Evolutionary conservation across 2,113 vertebrate genomes (phyloP).

Genomic region (Catagonus wagneri): DNA sequence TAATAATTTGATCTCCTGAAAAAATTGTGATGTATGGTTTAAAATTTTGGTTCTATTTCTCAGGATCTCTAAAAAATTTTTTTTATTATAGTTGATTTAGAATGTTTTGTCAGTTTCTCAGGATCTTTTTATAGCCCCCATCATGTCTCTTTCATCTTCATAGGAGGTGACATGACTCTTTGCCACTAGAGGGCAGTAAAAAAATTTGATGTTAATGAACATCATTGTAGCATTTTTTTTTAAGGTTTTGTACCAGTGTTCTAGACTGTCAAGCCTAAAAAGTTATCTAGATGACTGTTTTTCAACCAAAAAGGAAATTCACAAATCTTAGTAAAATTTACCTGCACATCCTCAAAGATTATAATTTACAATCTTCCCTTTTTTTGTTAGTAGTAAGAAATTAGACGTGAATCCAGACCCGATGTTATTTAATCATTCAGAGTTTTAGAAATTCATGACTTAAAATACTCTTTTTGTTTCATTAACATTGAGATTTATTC

Average conservation of each 20-base stretch:
- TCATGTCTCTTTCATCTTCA: constrained; percentile 8
- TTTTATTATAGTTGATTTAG: too few species aligned
- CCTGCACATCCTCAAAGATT: neutral
- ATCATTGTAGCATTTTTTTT: constrained; percentile 20
- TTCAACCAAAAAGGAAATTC: neutral
- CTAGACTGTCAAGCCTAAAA: neutral
- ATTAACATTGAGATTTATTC: neutral
- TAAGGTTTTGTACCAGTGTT: constrained; percentile 12
- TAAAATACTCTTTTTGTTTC: constrained; percentile 38
- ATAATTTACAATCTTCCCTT: neutral
- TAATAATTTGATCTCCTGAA: constrained; percentile 52
- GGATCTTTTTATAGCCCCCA: constrained; percentile 12
- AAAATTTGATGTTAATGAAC: constrained; percentile 74
- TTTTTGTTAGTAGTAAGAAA: neutral
- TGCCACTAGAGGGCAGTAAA: constrained; percentile 79
- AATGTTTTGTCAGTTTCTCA: constrained; percentile 10
- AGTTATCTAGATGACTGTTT: constrained; percentile 7
- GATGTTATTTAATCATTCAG: neutral
- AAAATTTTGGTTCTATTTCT: constrained; percentile 74
- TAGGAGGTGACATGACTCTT: constrained; percentile 43
- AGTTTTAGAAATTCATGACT: neutral
- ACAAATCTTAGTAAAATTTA: neutral
- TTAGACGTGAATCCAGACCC: neutral
- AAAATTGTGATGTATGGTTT: neutral
- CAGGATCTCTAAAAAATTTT: constrained; percentile 14